Conservation (phyloP, 2,113 vertebrate genomes). For the Syngnathus scovelli region DNA sequence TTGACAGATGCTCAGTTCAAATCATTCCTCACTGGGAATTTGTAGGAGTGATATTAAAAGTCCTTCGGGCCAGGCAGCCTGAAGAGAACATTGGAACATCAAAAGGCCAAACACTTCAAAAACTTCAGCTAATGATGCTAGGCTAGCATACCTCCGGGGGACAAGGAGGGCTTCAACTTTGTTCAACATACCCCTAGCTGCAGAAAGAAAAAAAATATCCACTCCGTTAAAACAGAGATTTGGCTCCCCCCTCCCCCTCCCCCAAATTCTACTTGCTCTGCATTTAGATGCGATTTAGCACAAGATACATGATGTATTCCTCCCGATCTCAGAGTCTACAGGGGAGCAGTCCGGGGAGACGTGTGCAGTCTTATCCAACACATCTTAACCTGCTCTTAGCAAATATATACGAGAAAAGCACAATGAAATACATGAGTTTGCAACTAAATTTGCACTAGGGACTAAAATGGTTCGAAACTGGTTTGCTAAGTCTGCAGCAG, state of each 20-base stretch:
- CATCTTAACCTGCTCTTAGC: conserved; percentile 32
- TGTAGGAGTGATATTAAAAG: conserved; percentile 76
- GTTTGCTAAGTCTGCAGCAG: conserved; percentile 11
- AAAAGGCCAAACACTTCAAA: conserved; percentile 79
- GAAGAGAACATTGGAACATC: conserved; percentile 75
- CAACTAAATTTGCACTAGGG: conserved; percentile 9
- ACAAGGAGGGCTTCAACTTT: conserved; percentile 60
- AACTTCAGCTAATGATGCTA: conserved; percentile 76
- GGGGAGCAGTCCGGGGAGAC: conserved; percentile 32
- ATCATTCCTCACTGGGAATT: conserved; percentile 79
- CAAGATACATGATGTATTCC: conserved; percentile 56
- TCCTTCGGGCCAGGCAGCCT: conserved; percentile 72
- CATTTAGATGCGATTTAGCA: conserved; percentile 61
- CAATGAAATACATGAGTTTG: conserved; percentile 24
- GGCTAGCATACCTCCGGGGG: conserved; percentile 57
- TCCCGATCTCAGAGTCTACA: conserved; percentile 41
- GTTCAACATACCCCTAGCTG: conserved; percentile 60
- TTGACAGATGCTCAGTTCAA: conserved; percentile 75
- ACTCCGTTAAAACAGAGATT: conserved; percentile 68
- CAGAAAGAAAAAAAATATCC: conserved; percentile 34
- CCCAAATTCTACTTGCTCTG: conserved; percentile 32
- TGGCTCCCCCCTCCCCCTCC: conserved; percentile 35
- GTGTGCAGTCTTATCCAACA: conserved; percentile 43
- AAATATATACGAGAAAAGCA: conserved; percentile 29
- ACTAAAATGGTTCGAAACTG: conserved; percentile 14